phyloP scores from a whole-genome alignment of 2,888 invertebrate species.

The Drosophila infuscata region DNA sequence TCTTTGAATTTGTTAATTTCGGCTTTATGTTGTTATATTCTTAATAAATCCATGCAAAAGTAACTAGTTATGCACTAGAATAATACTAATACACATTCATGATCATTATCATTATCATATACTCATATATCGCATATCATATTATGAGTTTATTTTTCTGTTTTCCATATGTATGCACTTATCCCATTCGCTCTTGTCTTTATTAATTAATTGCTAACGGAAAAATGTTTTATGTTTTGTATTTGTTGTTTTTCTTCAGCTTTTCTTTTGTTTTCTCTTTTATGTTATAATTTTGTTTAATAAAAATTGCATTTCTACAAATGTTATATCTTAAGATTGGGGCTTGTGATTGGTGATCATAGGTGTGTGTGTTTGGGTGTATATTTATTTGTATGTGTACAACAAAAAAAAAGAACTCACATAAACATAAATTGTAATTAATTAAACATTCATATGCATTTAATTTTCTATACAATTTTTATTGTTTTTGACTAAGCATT shows the following conservation, averaged over 20 bases:
- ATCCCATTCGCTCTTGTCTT: conserved; percentile 29
- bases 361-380: conserved; percentile 8
- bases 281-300: conserved; percentile 45
- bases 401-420: conserved; percentile 60
- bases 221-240: conserved; percentile 22
- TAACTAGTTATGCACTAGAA: conserved; percentile 46
- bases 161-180: conserved; percentile 28
- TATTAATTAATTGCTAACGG: conserved; percentile 52
- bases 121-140: conserved; percentile 20
- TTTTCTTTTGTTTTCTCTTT: conserved; percentile 11
- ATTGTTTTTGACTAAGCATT: conserved; percentile 76
- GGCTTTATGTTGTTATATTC: conserved; percentile 7
- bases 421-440: conserved; percentile 70
- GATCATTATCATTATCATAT: conserved; percentile 32
- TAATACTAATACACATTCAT: conserved; percentile 56
- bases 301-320: conserved; percentile 65
- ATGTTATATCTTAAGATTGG: conserved; percentile 52
- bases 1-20: conserved; percentile 25
- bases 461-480: conserved; percentile 78
- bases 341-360: conserved; percentile 35
- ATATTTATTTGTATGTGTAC: conserved; percentile 39
- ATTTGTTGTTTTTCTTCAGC: conserved; percentile 5
- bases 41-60: conserved; percentile 53
- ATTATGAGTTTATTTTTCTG: conserved; percentile 14
- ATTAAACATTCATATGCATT: conserved; percentile 73